Evolutionary conservation across 1,140 invertebrate genomes (phyloP), one percentile per base, ranked within the genome.

Genomic region (Euwallacea fornicatus): DNA sequence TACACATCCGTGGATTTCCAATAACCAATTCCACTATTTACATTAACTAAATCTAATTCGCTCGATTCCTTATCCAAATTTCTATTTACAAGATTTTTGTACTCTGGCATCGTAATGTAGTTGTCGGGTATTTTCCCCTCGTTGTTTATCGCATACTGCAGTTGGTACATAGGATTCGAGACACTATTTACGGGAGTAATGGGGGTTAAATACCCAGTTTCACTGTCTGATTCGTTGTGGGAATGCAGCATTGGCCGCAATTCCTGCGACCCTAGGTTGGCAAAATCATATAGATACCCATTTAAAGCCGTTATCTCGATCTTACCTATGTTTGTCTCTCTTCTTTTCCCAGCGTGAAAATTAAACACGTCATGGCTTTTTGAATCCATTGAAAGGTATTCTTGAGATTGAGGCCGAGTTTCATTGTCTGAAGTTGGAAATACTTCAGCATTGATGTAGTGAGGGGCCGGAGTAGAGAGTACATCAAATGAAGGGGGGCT

Each of bases 401-500:
- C 71, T 43, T 80, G 72, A 0, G 72, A 16, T 56, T 55, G 15
- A 13, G 63, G 15, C 4, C 21, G 8, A 6, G 13, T 15, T 42
- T 53, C 46, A 13, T 50, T 13, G 9, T 16, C 50, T 65, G 16
- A 15, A 7, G 42, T 10, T 41, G 0, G 7, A 55, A 66, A 41
- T 7, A 66, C 50, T 63, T 56, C 9, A 65, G 84, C 80, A 71
- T 89, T 88, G 0, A 85, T 80, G 70, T 88, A 88, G 0, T 82
- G 80, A 1, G 84, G 82, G 0, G 85, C 80, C 0, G 84, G 82
- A 0, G 86, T 85, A 4, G 86, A 86, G 8, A 89, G 74, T 53
- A 84, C 81, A 42, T 85, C 82, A 74, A 89, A 90, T 74, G 91
- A 89, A 0, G 92, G 91, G 0, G 90, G 85, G 9, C 86, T 88